Evolutionary conservation across 2,797 vertebrate species (phyloP).

Genomic region (Gymnopithys bicolor): DNA sequence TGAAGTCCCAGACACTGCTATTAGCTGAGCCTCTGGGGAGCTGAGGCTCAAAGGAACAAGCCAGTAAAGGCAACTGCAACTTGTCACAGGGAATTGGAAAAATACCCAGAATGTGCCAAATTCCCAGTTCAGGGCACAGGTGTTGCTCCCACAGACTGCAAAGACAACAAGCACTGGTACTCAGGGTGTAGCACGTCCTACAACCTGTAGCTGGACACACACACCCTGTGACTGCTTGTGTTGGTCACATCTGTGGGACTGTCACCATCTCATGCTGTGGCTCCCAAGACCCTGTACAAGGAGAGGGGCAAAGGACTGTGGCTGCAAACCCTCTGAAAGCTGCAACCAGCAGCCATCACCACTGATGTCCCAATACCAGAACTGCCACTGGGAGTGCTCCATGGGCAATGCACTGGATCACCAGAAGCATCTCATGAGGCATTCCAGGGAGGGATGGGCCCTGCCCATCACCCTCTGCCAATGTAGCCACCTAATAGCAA

Average conservation of each 20-base stretch:
- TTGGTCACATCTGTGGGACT: not conserved
- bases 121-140: not conserved
- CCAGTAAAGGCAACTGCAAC: not conserved
- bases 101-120: not conserved
- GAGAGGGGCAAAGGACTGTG: not conserved
- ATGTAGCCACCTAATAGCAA: accelerated
- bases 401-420: accelerated
- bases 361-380: not conserved
- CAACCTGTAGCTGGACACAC: not conserved
- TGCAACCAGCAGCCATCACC: not conserved
- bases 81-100: not conserved
- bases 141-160: not conserved
- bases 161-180: not conserved
- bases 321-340: not conserved
- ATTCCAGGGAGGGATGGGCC: not conserved
- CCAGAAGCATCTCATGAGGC: not conserved
- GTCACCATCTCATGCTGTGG: not conserved
- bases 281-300: not conserved
- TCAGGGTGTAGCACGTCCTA: not conserved
- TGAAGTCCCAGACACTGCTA: not conserved
- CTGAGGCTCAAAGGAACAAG: not conserved
- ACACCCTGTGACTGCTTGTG: accelerated
- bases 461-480: accelerated
- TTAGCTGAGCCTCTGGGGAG: not conserved
- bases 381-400: not conserved